Evolutionary conservation across 2,113 vertebrate species (phyloP).

Genomic region (Lophura nycthemera): DNA sequence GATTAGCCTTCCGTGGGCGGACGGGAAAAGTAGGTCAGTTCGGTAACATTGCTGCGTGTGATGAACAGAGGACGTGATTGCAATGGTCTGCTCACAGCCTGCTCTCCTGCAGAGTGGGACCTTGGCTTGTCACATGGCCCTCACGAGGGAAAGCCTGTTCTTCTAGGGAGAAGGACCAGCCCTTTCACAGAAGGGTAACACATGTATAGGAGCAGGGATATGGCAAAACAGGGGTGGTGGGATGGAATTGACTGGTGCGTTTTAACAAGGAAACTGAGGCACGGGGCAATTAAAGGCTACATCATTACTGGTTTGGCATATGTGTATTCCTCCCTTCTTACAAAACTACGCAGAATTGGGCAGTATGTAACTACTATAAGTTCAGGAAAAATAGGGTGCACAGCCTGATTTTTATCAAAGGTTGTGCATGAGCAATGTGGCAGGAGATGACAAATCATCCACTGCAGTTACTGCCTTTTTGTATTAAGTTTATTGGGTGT

Average conservation of each 20-base stretch:
- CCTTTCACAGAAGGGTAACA: background rate
- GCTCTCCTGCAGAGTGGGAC: background rate
- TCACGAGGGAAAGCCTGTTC: background rate
- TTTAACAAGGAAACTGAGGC: slow-evolving; percentile 7
- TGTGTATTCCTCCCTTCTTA: background rate
- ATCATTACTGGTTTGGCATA: background rate
- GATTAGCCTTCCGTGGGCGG: slow-evolving; percentile 78
- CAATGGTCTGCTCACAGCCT: slow-evolving; percentile 24
- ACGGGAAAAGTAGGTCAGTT: slow-evolving; percentile 80
- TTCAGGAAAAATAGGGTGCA: background rate
- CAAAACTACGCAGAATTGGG: background rate
- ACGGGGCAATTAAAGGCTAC: background rate
- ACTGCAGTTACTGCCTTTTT: background rate
- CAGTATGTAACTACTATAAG: background rate
- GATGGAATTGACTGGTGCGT: background rate
- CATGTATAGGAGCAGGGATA: background rate
- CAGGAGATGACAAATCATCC: background rate
- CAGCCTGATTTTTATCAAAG: background rate
- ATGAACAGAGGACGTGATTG: slow-evolving; percentile 41
- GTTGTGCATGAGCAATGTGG: background rate
- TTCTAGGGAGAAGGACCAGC: background rate
- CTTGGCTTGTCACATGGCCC: background rate
- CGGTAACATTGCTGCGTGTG: slow-evolving; percentile 44
- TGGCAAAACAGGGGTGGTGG: background rate
- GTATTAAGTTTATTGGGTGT: background rate